Evolutionary conservation across 2,113 vertebrate genomes (phyloP).

Genomic region (Rissa tridactyla): DNA sequence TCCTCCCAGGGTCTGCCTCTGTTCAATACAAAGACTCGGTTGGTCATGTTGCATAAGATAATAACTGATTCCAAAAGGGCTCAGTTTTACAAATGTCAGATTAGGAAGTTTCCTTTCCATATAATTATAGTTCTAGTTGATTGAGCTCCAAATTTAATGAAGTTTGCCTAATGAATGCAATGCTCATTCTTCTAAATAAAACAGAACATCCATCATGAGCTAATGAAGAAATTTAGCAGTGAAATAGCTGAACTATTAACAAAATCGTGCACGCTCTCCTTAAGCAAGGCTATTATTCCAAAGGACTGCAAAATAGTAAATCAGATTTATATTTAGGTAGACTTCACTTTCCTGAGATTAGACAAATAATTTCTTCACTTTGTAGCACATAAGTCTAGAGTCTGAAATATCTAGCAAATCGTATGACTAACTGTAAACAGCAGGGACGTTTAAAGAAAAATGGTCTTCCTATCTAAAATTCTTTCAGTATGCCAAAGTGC

Average conservation of each 20-base stretch:
- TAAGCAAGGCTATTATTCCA: background rate
- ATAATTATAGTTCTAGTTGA: constrained; percentile 51
- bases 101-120: constrained; percentile 19
- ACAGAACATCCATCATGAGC: constrained; percentile 42
- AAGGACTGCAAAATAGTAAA: background rate
- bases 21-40: background rate
- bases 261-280: background rate
- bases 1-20: background rate
- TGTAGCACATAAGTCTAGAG: background rate
- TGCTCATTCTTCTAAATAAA: constrained; percentile 59
- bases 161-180: constrained; percentile 49
- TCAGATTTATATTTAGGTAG: background rate
- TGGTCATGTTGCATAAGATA: background rate
- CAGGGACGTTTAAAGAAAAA: background rate
- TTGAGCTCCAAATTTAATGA: constrained; percentile 51
- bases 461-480: background rate
- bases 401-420: background rate
- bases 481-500: background rate
- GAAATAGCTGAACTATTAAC: constrained; percentile 27
- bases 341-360: background rate
- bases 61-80: background rate
- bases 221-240: constrained; percentile 22
- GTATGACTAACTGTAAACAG: background rate
- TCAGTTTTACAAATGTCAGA: constrained; percentile 5
- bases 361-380: background rate